Base-by-base conservation (phyloP, 1,140 invertebrate species). In the Solenopsis fugax region DNA sequence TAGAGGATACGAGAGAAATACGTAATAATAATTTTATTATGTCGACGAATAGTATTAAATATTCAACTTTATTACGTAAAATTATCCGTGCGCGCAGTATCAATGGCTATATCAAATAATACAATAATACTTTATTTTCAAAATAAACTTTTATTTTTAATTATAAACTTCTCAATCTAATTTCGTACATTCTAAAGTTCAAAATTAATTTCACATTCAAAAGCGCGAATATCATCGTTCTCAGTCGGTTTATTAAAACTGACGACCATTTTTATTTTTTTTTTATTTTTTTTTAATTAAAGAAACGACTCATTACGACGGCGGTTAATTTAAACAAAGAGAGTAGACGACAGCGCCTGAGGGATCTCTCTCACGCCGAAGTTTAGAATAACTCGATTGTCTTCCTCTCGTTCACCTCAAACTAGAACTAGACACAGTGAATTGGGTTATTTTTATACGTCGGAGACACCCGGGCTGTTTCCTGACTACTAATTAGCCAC, bases 321-420 rank as follows among this genome's bases (percentile, higher is more conserved):
- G n/a, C 21, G 29, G 45, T 84, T 75, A 75, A 84, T 84, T 84
- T 84, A 29, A 24, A 37, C 13, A 54, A 73, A 12, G 54, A 60
- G 69, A 58, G 24, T 45, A 73, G 54, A 73, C 67, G 65, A 3
- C 16, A 54, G 21, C 76, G 65, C 54, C 80, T 62, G 12, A 60
- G 41, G 41, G 67, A 72, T 65, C n/a, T 45, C 52, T 67, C 50
- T 60, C 18, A 1, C 54, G 1, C 37, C 80, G 45, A n/a, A 84
- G 80, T 84, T 84, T 60, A 84, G 80, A 84, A 84, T 84, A 84
- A 84, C 69, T 84, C 80, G 80, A 84, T 84, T 84, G 54, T 84
- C 80, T 41, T 54, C 52, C 52, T 73, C 37, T 34, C 80, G 80
- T 73, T 84, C 54, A 75, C 80, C 69, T 84, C 80, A 41, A 84